These are phyloP conservation scores for Laodelphax striatellus DNA, from an alignment of 1,140 invertebrate species.

Conservation along the genomic window DNA sequence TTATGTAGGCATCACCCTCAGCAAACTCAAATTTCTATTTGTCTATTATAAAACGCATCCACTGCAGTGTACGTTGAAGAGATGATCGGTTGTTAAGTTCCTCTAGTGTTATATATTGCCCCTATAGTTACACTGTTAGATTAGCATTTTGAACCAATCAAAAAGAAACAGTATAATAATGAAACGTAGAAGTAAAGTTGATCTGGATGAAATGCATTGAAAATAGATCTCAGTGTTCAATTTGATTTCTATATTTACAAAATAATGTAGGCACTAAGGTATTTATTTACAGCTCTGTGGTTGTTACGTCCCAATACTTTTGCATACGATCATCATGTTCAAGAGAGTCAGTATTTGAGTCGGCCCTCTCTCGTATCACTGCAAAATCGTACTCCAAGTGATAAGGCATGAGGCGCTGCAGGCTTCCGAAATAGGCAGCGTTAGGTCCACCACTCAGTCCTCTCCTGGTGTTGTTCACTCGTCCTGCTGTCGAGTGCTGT, in stretches of 20 bases:
- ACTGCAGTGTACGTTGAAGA: too few relatives aligned
- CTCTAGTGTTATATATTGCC: too few relatives aligned
- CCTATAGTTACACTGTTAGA: too few relatives aligned
- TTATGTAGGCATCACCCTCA: too few relatives aligned
- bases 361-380: constrained; percentile 57
- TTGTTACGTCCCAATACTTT: constrained; percentile 77
- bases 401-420: constrained; percentile 71
- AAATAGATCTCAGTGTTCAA: background rate
- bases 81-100: too few relatives aligned
- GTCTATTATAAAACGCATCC: too few relatives aligned
- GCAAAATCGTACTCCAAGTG: constrained; percentile 75
- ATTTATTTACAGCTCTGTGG: constrained; percentile 53
- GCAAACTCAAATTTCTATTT: too few relatives aligned
- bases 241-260: background rate
- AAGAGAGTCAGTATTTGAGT: constrained; percentile 47
- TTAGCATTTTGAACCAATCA: too few relatives aligned
- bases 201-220: too few relatives aligned
- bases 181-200: too few relatives aligned
- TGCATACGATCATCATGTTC: constrained; percentile 70
- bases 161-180: too few relatives aligned
- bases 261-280: background rate
- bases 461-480: constrained; percentile 32
- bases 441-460: constrained; percentile 57
- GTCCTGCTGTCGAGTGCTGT: constrained; percentile 30
- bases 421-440: constrained; percentile 72